Evolutionary conservation across 1,140 invertebrate genomes (phyloP).

Genomic region (Dolichoris vasculosae): DNA sequence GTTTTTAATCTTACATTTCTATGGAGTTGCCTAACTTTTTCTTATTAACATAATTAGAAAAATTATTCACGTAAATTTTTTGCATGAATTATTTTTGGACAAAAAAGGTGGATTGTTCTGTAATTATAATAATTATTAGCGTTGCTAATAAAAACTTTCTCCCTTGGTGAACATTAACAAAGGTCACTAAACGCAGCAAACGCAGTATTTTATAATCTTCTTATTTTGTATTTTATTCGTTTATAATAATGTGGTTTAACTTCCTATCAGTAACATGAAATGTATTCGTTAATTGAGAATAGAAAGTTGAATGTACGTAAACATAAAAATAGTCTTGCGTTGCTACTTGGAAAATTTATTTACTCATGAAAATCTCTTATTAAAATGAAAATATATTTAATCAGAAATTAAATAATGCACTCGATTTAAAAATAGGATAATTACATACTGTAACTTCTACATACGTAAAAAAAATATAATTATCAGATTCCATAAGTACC

Average conservation of each 20-base stretch:
- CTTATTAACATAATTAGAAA: too few relatives aligned
- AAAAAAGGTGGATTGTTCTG: too few relatives aligned
- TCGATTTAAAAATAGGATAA: too few relatives aligned
- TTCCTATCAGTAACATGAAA: neutral
- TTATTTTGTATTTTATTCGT: neutral
- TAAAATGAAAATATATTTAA: neutral
- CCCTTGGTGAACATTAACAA: neutral
- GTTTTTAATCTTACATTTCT: neutral
- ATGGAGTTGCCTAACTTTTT: neutral
- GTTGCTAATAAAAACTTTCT: neutral
- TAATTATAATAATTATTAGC: too few relatives aligned
- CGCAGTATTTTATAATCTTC: neutral
- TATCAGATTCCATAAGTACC: too few relatives aligned
- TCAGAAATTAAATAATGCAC: too few relatives aligned
- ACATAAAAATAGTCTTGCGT: neutral
- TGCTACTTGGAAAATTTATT: neutral
- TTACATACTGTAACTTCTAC: too few relatives aligned
- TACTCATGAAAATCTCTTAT: neutral
- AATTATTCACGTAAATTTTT: too few relatives aligned
- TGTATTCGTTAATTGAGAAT: neutral
- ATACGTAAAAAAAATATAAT: too few relatives aligned
- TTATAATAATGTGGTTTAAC: neutral
- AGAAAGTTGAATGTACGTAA: slow-evolving; percentile 20
- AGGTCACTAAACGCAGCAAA: neutral
- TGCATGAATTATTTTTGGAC: too few relatives aligned